These are phyloP conservation scores for Arothron firmamentum DNA, from an alignment of 2,113 vertebrate species.

Conservation along the genomic window DNA sequence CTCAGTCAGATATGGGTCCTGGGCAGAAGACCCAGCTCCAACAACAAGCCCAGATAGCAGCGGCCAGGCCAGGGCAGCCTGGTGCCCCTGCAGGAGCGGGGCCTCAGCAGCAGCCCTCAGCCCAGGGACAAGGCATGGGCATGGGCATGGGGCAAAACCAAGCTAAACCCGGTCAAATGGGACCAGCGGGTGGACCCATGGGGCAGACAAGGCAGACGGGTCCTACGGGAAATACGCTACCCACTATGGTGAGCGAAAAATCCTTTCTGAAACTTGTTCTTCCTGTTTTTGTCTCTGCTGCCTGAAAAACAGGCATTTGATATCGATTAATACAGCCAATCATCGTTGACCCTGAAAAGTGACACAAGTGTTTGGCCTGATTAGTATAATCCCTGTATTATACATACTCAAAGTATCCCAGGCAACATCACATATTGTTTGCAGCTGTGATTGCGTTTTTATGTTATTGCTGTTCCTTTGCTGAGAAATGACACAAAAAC, in stretches of 20 bases:
- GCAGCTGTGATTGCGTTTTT: no score
- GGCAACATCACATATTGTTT: no score
- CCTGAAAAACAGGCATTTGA: slow-evolving; percentile 20
- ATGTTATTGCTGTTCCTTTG: no score
- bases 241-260: slow-evolving; percentile 73
- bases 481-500: no score
- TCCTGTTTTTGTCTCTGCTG: not conserved
- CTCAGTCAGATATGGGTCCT: slow-evolving; percentile 57
- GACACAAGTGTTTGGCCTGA: slow-evolving; percentile 1
- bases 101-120: slow-evolving; percentile 66
- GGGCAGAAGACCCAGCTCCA: slow-evolving; percentile 75
- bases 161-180: slow-evolving; percentile 70
- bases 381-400: slow-evolving; percentile 14
- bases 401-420: not conserved
- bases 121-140: slow-evolving; percentile 60
- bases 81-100: slow-evolving; percentile 30
- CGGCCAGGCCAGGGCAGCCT: slow-evolving; percentile 65
- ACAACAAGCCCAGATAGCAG: slow-evolving; percentile 67
- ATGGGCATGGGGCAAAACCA: slow-evolving; percentile 59
- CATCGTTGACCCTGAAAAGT: no score
- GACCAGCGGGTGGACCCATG: slow-evolving; percentile 59
- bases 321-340: no score
- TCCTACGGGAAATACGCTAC: slow-evolving; percentile 55
- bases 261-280: not conserved
- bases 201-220: slow-evolving; percentile 62